Evolutionary conservation across 2,888 invertebrate species (phyloP).

Genomic region (Trichacis sp.): DNA sequence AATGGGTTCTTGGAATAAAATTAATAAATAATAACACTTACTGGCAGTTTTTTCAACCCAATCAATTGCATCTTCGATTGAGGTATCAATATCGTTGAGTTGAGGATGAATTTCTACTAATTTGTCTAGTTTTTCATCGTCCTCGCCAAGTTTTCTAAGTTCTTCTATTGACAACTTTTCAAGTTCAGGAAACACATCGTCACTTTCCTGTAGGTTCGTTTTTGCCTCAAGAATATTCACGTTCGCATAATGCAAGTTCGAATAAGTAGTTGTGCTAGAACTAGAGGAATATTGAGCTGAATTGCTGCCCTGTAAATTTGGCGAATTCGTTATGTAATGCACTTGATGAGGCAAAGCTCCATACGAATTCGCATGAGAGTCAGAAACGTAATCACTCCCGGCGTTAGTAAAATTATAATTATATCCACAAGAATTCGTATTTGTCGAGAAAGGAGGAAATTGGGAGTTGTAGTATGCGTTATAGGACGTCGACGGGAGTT

Average conservation of each 20-base stretch:
- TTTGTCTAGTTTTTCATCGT: slow-evolving; percentile 80
- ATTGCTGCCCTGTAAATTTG: slow-evolving; percentile 48
- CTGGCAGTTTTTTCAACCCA: slow-evolving; percentile 79
- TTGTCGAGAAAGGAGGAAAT: slow-evolving; percentile 59
- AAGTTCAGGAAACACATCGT: slow-evolving; percentile 70
- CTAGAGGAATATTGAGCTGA: slow-evolving; percentile 55
- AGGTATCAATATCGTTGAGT: slow-evolving; percentile 76
- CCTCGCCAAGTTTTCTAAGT: slow-evolving; percentile 77
- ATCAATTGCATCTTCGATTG: slow-evolving; percentile 79
- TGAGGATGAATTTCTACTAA: slow-evolving; percentile 79
- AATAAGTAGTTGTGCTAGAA: slow-evolving; percentile 53
- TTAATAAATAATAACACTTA: slow-evolving; percentile 62
- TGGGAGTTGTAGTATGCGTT: slow-evolving; percentile 54
- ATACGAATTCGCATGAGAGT: slow-evolving; percentile 46
- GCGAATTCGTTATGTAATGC: slow-evolving; percentile 47
- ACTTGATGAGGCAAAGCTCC: slow-evolving; percentile 51
- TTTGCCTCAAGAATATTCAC: slow-evolving; percentile 55
- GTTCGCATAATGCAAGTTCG: slow-evolving; percentile 57
- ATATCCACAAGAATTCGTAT: slow-evolving; percentile 55
- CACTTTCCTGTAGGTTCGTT: slow-evolving; percentile 48
- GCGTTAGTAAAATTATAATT: slow-evolving; percentile 63
- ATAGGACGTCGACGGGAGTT: slow-evolving; percentile 58
- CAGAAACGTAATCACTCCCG: slow-evolving; percentile 46
- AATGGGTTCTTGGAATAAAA: no score
- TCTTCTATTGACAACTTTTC: slow-evolving; percentile 74